phyloP scores from a whole-genome alignment of 2,888 invertebrate species.

The Drosophila ezoana region DNA sequence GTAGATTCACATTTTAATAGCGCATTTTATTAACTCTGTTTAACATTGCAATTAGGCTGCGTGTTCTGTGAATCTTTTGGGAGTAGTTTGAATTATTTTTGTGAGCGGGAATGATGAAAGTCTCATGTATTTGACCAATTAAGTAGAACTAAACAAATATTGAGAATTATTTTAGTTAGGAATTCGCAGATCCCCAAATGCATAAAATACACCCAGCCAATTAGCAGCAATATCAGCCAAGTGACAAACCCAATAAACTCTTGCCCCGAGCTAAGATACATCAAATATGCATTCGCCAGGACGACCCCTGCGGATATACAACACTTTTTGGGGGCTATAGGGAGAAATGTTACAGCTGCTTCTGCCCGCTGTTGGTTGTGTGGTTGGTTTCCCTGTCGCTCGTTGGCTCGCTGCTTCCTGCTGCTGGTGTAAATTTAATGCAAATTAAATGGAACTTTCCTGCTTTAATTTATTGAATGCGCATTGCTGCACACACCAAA shows the following conservation, averaged over 20 bases:
- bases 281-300: slow-evolving; percentile 15
- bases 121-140: neutral
- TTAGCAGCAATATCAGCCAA: slow-evolving; percentile 31
- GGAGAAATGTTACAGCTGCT: slow-evolving; percentile 17
- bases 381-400: slow-evolving; percentile 8
- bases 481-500: slow-evolving; percentile 4
- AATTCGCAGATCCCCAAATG: neutral
- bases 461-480: slow-evolving; percentile 44
- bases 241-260: slow-evolving; percentile 28
- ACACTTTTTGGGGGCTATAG: slow-evolving; percentile 16
- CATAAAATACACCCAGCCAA: slow-evolving; percentile 23
- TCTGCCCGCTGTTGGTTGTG: slow-evolving; percentile 8
- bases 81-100: neutral
- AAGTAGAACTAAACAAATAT: slow-evolving; percentile 1
- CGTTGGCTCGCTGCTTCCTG: slow-evolving; percentile 20
- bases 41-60: slow-evolving; percentile 41
- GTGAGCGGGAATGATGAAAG: neutral
- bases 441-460: slow-evolving; percentile 49
- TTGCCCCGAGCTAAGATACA: slow-evolving; percentile 6
- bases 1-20: slow-evolving; percentile 38
- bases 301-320: slow-evolving; percentile 24
- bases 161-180: neutral
- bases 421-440: slow-evolving; percentile 40
- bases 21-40: slow-evolving; percentile 53
- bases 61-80: too few relatives aligned